Conservation (phyloP, 2,113 vertebrate species). For the Oncorhynchus mykiss region DNA sequence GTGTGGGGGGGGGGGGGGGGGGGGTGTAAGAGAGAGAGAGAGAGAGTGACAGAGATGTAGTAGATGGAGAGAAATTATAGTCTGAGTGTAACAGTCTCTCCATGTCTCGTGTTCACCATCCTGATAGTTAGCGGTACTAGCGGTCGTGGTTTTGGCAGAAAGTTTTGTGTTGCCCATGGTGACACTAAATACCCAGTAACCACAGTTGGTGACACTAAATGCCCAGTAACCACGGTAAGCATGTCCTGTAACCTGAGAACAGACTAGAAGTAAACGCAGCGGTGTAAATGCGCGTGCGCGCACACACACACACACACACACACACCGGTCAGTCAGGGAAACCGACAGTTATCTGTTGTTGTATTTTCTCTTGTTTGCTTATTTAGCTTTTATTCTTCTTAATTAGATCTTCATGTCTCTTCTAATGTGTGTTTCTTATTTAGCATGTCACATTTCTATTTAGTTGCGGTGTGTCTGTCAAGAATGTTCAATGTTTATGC, state of each 20-base stretch:
- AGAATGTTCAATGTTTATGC: not conserved
- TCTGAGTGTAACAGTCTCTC: not conserved
- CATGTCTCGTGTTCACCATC: slow-evolving; percentile 24
- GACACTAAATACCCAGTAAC: slow-evolving; percentile 52
- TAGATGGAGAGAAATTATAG: not conserved
- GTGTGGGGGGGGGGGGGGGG: not conserved
- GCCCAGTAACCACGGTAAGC: slow-evolving; percentile 47
- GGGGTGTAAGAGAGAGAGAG: not conserved
- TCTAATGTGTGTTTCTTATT: not conserved
- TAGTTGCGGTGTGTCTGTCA: not conserved
- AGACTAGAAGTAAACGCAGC: slow-evolving; percentile 37
- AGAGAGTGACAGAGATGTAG: too few species aligned
- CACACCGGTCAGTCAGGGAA: slow-evolving; percentile 3
- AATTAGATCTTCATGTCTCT: not conserved
- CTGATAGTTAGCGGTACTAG: slow-evolving; percentile 31
- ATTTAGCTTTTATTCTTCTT: not conserved
- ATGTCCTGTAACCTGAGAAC: slow-evolving; percentile 63
- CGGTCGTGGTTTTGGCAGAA: slow-evolving; percentile 53
- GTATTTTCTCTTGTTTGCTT: slow-evolving; percentile 10
- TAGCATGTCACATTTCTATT: not conserved
- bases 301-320: slow-evolving; percentile 15
- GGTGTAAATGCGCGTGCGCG: slow-evolving; percentile 27
- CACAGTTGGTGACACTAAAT: slow-evolving; percentile 13
- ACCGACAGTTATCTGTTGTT: not conserved
- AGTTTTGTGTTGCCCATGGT: slow-evolving; percentile 47